Percentiles rank a stretch among this genome's conserved stretches.
Evolutionary conservation across 2,113 vertebrate species (phyloP).

Genomic region (Bucco capensis): DNA sequence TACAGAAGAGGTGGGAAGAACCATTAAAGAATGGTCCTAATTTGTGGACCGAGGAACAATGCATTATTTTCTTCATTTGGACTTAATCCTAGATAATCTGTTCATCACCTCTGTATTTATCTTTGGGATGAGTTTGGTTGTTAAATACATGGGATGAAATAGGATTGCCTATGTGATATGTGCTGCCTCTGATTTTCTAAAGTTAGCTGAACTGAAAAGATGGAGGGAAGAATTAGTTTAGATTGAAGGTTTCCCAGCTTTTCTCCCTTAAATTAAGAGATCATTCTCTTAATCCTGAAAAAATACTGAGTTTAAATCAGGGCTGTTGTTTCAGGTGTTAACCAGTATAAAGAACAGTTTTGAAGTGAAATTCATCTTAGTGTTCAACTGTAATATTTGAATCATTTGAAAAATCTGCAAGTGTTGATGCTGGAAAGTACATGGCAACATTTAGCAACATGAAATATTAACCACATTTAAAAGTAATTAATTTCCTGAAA

Average conservation of each 20-base stretch:
- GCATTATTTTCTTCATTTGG: background rate
- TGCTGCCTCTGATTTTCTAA: background rate
- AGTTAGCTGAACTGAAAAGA: background rate
- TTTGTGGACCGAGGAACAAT: background rate
- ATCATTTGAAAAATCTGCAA: background rate
- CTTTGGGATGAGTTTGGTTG: background rate
- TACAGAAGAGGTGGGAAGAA: background rate
- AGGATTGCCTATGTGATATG: accelerated
- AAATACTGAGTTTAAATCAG: background rate
- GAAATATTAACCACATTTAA: background rate
- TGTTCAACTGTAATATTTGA: background rate
- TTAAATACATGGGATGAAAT: background rate
- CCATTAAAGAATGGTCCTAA: background rate
- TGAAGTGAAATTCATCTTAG: background rate
- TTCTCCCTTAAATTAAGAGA: background rate
- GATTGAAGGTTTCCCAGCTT: background rate
- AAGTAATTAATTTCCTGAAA: background rate
- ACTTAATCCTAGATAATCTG: background rate
- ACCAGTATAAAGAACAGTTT: background rate
- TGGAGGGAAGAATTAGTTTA: background rate
- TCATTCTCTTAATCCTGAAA: background rate
- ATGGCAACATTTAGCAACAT: background rate
- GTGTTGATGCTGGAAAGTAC: background rate
- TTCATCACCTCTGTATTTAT: background rate
- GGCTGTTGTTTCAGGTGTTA: background rate